phyloP scores from a whole-genome alignment of 2,797 vertebrate species.

The Amblyraja radiata region DNA sequence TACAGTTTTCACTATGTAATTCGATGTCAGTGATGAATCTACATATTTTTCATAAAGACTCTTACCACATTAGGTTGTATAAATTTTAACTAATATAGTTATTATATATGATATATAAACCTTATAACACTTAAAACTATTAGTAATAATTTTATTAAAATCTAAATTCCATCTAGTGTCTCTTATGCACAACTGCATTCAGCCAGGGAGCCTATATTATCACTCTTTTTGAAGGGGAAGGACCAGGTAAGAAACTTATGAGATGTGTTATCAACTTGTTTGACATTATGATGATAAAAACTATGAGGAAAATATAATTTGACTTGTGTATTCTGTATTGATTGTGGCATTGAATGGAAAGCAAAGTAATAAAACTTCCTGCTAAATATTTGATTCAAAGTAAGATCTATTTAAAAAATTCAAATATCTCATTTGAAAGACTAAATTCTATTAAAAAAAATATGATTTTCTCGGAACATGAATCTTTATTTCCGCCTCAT shows the following conservation, averaged over 20 bases:
- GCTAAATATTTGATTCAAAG: background rate
- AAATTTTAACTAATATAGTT: background rate
- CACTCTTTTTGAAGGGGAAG: conserved; percentile 57
- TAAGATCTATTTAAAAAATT: background rate
- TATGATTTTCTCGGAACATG: background rate
- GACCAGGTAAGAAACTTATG: conserved; percentile 51
- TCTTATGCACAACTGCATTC: conserved; percentile 61
- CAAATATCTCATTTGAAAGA: background rate
- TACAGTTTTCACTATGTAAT: background rate
- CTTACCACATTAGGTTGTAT: background rate
- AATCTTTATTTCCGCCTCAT: background rate
- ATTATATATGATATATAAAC: background rate
- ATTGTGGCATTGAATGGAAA: background rate
- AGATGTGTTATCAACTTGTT: background rate
- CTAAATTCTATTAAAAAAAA: background rate
- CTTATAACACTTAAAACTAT: background rate
- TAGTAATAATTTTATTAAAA: background rate
- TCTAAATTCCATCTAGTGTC: conserved; percentile 48
- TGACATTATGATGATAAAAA: background rate
- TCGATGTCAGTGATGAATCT: background rate
- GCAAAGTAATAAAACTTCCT: background rate
- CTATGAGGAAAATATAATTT: background rate
- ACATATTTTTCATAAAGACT: background rate
- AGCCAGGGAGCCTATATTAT: conserved; percentile 61
- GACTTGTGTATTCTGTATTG: background rate